phyloP scores from a whole-genome alignment of 2,797 vertebrate species.

The Eulemur albifrons region DNA sequence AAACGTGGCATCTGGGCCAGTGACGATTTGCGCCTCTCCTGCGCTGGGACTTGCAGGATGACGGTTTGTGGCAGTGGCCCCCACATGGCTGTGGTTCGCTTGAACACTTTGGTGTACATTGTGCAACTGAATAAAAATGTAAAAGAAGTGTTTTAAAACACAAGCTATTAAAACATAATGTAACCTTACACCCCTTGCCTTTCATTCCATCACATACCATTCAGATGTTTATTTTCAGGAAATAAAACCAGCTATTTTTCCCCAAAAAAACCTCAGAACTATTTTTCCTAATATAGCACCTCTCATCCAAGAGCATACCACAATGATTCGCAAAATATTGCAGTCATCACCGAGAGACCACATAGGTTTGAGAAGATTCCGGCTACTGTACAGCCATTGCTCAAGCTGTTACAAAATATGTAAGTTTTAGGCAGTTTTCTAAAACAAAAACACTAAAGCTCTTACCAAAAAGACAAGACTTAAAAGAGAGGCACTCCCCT shows the following conservation, averaged over 20 bases:
- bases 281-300: background rate
- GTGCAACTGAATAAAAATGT: background rate
- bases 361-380: fast-evolving
- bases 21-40: fast-evolving
- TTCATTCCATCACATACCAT: background rate
- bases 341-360: background rate
- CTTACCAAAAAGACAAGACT: background rate
- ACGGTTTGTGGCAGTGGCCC: background rate
- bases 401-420: too few species aligned
- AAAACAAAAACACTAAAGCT: background rate
- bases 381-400: background rate
- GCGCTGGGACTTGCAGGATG: background rate
- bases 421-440: background rate
- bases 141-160: background rate
- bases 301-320: background rate
- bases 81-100: background rate
- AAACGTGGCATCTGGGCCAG: background rate
- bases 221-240: conserved; percentile 40
- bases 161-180: background rate
- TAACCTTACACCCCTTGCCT: background rate
- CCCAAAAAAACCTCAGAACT: background rate
- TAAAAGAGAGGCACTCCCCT: background rate
- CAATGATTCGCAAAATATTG: background rate
- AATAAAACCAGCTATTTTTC: background rate
- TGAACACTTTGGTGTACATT: background rate